A percentile compares a stretch with the other conserved stretches of the same genome.
phyloP scores from a whole-genome alignment of 1,140 invertebrate species.

The Chymomyza costata region DNA sequence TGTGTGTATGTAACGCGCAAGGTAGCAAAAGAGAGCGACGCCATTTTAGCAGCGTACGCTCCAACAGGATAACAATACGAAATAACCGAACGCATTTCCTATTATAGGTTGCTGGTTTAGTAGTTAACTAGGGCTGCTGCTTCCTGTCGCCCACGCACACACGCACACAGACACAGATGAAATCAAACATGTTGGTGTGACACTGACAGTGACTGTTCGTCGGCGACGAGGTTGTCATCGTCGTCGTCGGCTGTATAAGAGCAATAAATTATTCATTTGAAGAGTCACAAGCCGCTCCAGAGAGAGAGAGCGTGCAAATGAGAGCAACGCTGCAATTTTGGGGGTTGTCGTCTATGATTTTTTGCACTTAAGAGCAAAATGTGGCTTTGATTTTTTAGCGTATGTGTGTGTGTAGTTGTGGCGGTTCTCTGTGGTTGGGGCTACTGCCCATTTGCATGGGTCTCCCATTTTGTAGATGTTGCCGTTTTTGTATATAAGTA shows the following conservation, averaged over 20 bases:
- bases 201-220: slow-evolving; percentile 39
- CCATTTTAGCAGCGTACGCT: too few species aligned
- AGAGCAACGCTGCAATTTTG: slow-evolving; percentile 2
- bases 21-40: background rate
- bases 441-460: slow-evolving; percentile 48
- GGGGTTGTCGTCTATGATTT: slow-evolving; percentile 40
- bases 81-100: background rate
- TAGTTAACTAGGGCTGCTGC: slow-evolving; percentile 49
- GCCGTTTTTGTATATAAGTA: too few species aligned
- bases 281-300: slow-evolving; percentile 19
- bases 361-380: slow-evolving; percentile 64
- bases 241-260: slow-evolving; percentile 45
- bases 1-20: slow-evolving; percentile 2
- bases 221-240: slow-evolving; percentile 8
- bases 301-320: slow-evolving; percentile 1
- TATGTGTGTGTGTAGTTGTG: too few species aligned
- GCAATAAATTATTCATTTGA: slow-evolving; percentile 48
- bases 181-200: slow-evolving; percentile 15
- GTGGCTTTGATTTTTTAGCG: slow-evolving; percentile 56
- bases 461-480: too few species aligned
- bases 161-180: slow-evolving; percentile 1
- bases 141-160: slow-evolving; percentile 38
- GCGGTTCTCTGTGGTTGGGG: slow-evolving; percentile 20
- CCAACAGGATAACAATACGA: too few species aligned
- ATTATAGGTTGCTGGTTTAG: slow-evolving; percentile 56